phyloP scores from a whole-genome alignment of 2,888 invertebrate genomes.

The Hedychridium roseum region DNA sequence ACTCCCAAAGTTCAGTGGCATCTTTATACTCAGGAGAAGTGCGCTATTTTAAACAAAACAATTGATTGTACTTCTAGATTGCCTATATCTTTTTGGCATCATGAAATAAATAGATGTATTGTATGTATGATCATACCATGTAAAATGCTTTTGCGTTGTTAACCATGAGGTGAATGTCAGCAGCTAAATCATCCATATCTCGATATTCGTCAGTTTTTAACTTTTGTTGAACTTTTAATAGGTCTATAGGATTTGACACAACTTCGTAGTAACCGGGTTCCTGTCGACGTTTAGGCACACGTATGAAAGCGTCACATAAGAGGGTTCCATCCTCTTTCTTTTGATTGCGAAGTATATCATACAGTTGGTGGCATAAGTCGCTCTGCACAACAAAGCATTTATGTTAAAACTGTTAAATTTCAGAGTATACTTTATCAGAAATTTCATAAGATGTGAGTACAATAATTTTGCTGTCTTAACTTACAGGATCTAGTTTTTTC shows the following conservation, averaged over 20 bases:
- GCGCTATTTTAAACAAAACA: conserved; percentile 65
- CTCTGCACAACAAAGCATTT: conserved; percentile 64
- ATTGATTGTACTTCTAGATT: too few species aligned
- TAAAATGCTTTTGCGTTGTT: conserved; percentile 96
- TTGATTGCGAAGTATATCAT: conserved; percentile 88
- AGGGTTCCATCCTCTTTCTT: conserved; percentile 92
- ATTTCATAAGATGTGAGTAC: too few species aligned
- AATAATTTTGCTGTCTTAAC: too few species aligned
- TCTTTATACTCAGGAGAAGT: conserved; percentile 88
- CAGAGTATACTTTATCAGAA: neutral
- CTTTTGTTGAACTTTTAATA: conserved; percentile 94
- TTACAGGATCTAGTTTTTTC: conserved; percentile 80
- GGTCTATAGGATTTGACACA: conserved; percentile 93
- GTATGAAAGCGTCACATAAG: conserved; percentile 92
- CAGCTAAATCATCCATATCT: conserved; percentile 88
- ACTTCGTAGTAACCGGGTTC: conserved; percentile 92
- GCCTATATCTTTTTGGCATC: too few species aligned
- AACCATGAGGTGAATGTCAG: conserved; percentile 90
- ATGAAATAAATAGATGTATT: conserved; percentile 11
- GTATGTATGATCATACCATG: conserved; percentile 66
- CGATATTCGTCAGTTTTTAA: conserved; percentile 96
- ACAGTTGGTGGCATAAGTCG: conserved; percentile 89
- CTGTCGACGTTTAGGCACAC: conserved; percentile 92
- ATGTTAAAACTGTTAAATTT: neutral
- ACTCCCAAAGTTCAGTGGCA: conserved; percentile 87